Percentiles rank a stretch among this genome's conserved stretches.
These are phyloP conservation scores for Pelodytes ibericus DNA, from an alignment of 2,797 vertebrate genomes.

Conservation along the genomic window DNA sequence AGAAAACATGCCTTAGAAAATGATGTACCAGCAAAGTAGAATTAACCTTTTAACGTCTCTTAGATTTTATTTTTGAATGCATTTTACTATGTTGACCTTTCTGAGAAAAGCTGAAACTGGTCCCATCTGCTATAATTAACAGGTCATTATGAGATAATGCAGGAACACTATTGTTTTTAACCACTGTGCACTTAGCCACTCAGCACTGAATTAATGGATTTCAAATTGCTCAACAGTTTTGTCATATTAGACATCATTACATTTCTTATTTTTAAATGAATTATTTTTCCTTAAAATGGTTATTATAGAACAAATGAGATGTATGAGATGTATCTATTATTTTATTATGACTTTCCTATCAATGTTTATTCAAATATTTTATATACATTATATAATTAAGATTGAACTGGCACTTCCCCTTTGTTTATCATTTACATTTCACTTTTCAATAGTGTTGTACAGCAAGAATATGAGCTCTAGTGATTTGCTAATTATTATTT, in stretches of 20 bases:
- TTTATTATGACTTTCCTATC: neutral
- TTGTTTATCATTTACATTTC: too few species aligned
- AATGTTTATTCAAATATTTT: neutral
- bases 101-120: slow-evolving; percentile 3
- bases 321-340: too few species aligned
- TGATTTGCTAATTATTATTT: too few species aligned
- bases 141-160: slow-evolving; percentile 22
- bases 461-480: too few species aligned
- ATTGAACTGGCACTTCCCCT: neutral
- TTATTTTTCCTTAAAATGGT: slow-evolving; percentile 4
- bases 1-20: neutral
- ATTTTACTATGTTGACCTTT: slow-evolving; percentile 21
- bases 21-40: neutral
- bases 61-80: slow-evolving; percentile 19
- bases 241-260: slow-evolving; percentile 19
- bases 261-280: slow-evolving; percentile 22
- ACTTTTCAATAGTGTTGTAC: too few species aligned
- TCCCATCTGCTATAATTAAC: slow-evolving; percentile 12
- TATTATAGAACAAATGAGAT: neutral
- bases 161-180: slow-evolving; percentile 5
- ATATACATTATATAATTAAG: neutral
- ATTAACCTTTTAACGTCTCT: neutral
- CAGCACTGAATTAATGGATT: slow-evolving; percentile 10
- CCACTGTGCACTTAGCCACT: slow-evolving; percentile 26
- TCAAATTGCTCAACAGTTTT: slow-evolving; percentile 7